These are phyloP conservation scores for Cyprinus carpio DNA, from an alignment of 2,113 vertebrate genomes.

Conservation along the genomic window DNA sequence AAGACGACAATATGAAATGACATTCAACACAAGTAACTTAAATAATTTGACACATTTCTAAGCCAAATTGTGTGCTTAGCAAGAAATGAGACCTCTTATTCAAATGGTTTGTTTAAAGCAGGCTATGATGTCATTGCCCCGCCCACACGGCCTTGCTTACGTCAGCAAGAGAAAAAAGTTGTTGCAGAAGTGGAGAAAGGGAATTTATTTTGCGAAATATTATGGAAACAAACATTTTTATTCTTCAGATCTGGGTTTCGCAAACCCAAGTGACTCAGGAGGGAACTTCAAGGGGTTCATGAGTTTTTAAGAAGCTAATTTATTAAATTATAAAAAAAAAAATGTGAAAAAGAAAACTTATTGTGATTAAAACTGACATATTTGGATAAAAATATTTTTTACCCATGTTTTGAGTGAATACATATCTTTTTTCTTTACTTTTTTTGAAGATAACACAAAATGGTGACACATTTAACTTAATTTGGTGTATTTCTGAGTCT, in stretches of 20 bases:
- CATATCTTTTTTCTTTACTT: no score
- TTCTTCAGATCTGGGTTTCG: no score
- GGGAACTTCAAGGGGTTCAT: neutral
- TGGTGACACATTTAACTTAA: no score
- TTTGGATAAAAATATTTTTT: no score
- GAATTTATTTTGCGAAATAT: neutral
- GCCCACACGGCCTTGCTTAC: neutral
- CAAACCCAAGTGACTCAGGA: neutral
- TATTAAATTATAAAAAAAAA: neutral
- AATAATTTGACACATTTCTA: neutral
- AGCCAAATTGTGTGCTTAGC: neutral
- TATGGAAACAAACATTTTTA: neutral
- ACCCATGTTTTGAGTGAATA: no score
- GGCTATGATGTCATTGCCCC: neutral
- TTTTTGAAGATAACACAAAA: no score
- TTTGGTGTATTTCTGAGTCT: no score
- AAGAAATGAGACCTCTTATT: neutral
- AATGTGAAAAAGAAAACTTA: neutral
- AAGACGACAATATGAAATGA: neutral
- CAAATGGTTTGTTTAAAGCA: neutral
- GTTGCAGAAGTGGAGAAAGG: neutral
- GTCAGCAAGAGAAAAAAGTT: neutral
- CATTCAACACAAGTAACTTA: neutral
- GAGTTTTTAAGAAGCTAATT: neutral
- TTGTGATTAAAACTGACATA: no score